phyloP scores from a whole-genome alignment of 2,888 invertebrate genomes.

The Serripes groenlandicus region DNA sequence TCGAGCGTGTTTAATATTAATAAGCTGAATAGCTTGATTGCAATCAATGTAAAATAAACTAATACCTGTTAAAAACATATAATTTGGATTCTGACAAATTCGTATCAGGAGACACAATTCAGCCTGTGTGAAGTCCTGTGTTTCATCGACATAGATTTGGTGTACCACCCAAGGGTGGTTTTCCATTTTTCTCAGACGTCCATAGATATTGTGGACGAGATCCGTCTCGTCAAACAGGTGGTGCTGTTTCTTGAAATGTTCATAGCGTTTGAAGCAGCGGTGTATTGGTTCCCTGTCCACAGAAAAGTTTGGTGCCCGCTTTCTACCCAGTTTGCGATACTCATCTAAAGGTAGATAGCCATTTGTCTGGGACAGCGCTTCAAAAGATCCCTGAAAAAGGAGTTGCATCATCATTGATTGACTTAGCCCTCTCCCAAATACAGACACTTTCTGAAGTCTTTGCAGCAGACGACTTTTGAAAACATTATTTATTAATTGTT shows the following conservation, averaged over 20 bases:
- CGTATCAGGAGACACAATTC: constrained; percentile 80
- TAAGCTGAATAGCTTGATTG: too few relatives aligned
- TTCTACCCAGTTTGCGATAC: constrained; percentile 74
- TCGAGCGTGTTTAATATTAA: too few relatives aligned
- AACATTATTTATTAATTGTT: too few relatives aligned
- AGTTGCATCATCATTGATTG: too few relatives aligned
- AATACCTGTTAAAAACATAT: constrained; percentile 81
- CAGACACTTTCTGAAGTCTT: too few relatives aligned
- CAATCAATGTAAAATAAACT: too few relatives aligned
- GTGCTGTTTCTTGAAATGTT: constrained; percentile 68
- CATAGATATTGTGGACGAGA: constrained; percentile 69
- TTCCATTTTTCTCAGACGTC: constrained; percentile 53
- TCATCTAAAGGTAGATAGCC: constrained; percentile 71
- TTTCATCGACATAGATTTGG: constrained; percentile 83
- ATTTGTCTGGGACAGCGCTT: constrained; percentile 70
- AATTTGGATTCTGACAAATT: constrained; percentile 80
- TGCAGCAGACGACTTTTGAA: too few relatives aligned
- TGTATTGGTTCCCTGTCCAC: constrained; percentile 74
- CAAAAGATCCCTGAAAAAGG: constrained; percentile 73
- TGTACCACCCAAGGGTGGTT: constrained; percentile 70
- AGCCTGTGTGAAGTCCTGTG: constrained; percentile 83
- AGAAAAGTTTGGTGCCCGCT: constrained; percentile 78
- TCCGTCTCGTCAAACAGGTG: constrained; percentile 78
- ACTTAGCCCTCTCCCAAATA: too few relatives aligned
- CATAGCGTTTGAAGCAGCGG: constrained; percentile 70